Evolutionary conservation across 1,140 invertebrate genomes (phyloP), one percentile per base, ranked within the genome.

Genomic region (Procambarus clarkii): DNA sequence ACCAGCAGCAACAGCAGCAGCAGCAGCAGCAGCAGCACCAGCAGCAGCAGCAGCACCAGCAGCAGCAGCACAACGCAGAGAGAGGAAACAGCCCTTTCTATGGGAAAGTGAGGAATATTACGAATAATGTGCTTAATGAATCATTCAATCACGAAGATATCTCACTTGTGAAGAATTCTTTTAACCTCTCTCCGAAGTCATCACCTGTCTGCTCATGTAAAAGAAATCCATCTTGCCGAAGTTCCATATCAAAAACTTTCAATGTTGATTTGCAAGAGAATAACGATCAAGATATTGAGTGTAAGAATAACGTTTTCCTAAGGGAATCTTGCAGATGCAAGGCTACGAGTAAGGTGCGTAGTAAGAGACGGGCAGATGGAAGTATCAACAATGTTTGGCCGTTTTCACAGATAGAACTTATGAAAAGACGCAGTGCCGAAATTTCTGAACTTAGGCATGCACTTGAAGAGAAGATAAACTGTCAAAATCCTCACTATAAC

Each of bases 371-470:
- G 4, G 60, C 2, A n/a, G 24, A 18, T n/a, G 60, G 11, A 71
- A 74, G 3, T 21, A 58, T 13, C 3, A 18, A 8, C 79, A 50
- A 44, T 48, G 45, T 69, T 5, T 48, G 21, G 46, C n/a, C 83
- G 45, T 45, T 8, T 46, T 71, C 64, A 74, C 83, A 85, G 69
- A 15, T 69, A 34, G 87, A 88, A 1, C 64, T 46, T 34, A 69
- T 88, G 64, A 88, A 71, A 46, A 34, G 87, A 45, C 78, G 79
- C 9, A 88, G 87, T 44, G 87, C 60, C 1, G 87, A 88, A 60
- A 88, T 88, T 24, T 80, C 79, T 2, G 24, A 82, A 46, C 58
- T 88, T 34, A 82, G 87, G 9, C 76, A 50, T 21, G 60, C 60
- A 2, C 21, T 88, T 24, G 74, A 88, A 24, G 60, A 69, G 13